Evolutionary conservation across 2,113 vertebrate genomes (phyloP).

Genomic region (Progne subis): DNA sequence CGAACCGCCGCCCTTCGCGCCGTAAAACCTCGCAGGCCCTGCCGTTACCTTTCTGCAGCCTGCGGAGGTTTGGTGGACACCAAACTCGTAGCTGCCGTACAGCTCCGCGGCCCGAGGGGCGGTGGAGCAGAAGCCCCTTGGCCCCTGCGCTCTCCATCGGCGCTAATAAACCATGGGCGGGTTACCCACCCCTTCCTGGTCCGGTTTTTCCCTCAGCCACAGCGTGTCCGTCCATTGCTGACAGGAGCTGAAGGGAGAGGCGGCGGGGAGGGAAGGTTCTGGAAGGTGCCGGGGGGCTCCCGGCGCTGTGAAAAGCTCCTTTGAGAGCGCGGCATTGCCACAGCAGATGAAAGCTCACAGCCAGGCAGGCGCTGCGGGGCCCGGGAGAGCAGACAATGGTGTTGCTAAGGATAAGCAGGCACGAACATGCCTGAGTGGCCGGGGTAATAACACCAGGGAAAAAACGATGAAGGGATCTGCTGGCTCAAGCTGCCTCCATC

Average conservation of each 20-base stretch:
- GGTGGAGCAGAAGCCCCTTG: not conserved
- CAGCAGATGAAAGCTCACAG: not conserved
- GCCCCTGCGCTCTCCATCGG: no score
- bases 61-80: fast-evolving
- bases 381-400: fast-evolving
- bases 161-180: fast-evolving
- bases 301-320: not conserved
- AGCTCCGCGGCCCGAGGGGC: not conserved
- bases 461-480: not conserved
- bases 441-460: not conserved
- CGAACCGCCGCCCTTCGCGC: no score
- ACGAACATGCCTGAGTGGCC: fast-evolving
- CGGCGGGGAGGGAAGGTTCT: not conserved
- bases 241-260: no score
- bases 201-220: fast-evolving
- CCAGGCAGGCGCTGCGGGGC: not conserved
- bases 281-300: not conserved
- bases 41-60: not conserved
- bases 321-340: not conserved
- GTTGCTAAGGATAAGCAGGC: not conserved
- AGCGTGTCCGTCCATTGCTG: fast-evolving
- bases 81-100: not conserved
- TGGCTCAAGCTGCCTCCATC: fast-evolving
- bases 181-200: fast-evolving
- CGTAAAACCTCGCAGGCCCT: not conserved